Conservation (phyloP, 2,797 vertebrate species). For the Triplophysa bombifrons region DNA sequence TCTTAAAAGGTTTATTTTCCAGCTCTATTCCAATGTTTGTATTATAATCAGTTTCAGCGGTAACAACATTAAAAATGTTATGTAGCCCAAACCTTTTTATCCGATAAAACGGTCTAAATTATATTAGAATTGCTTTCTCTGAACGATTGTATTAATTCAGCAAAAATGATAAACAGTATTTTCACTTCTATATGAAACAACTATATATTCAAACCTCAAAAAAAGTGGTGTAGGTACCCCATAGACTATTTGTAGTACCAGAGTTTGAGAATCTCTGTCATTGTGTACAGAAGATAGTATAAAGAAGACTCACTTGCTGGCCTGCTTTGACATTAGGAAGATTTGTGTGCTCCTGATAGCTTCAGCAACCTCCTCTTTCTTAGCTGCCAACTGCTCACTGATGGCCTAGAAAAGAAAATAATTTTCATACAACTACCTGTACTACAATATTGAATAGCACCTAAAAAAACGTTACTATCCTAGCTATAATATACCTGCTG, state of each 20-base stretch:
- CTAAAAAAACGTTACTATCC: not conserved
- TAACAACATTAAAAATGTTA: no score
- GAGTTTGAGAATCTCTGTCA: not conserved
- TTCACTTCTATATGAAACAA: no score
- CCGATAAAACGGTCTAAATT: no score
- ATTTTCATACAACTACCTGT: not conserved
- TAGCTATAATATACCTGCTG: constrained; percentile 85
- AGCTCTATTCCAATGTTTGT: no score
- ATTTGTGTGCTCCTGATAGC: constrained; percentile 89
- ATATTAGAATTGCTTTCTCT: no score
- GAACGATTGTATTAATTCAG: no score
- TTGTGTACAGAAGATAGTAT: not conserved
- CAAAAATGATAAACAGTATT: no score
- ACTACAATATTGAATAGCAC: not conserved
- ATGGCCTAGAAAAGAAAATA: constrained; percentile 75
- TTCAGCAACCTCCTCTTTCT: constrained; percentile 90
- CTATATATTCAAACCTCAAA: no score
- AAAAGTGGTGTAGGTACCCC: no score
- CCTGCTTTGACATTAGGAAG: constrained; percentile 92
- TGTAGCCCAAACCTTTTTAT: no score
- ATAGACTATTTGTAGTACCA: not conserved
- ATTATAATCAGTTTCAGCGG: no score
- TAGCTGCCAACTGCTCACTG: constrained; percentile 86
- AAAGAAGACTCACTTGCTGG: constrained; percentile 88
- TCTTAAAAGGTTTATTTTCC: no score